A percentile compares a stretch with the other conserved stretches of the same genome.
These are phyloP conservation scores for Calephelis nemesis DNA, from an alignment of 1,140 invertebrate genomes.

Conservation along the genomic window DNA sequence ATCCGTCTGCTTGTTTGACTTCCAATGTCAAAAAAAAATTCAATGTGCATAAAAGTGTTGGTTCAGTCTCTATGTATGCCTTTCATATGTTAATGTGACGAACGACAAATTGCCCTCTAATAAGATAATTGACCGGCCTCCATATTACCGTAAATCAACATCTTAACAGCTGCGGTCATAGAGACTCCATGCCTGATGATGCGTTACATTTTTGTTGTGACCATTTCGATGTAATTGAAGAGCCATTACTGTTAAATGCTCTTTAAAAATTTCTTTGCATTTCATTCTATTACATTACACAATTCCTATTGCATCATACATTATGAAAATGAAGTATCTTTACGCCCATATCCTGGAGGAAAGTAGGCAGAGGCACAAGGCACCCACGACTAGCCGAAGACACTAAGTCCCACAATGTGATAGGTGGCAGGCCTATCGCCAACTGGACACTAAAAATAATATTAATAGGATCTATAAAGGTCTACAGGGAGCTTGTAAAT, in stretches of 20 bases:
- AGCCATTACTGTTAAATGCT: not conserved
- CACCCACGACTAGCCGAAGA: too few species aligned
- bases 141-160: slow-evolving; percentile 71
- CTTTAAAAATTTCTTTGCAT: not conserved
- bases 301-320: too few species aligned
- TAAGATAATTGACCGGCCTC: slow-evolving; percentile 73
- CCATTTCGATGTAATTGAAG: slow-evolving; percentile 9
- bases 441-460: too few species aligned
- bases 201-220: slow-evolving; percentile 21
- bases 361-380: too few species aligned
- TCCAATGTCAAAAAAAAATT: too few species aligned
- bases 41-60: slow-evolving; percentile 19
- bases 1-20: too few species aligned
- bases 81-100: slow-evolving; percentile 70
- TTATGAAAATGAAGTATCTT: too few species aligned
- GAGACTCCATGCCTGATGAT: slow-evolving; percentile 29
- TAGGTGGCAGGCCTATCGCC: too few species aligned
- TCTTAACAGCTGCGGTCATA: slow-evolving; percentile 60
- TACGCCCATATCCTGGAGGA: too few species aligned
- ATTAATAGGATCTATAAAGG: too few species aligned
- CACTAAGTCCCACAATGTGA: too few species aligned
- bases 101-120: slow-evolving; percentile 74
- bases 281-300: not conserved
- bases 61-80: slow-evolving; percentile 38
- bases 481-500: too few species aligned